Evolutionary conservation across 2,797 vertebrate genomes (phyloP).

Genomic region (Neosalanx taihuensis): DNA sequence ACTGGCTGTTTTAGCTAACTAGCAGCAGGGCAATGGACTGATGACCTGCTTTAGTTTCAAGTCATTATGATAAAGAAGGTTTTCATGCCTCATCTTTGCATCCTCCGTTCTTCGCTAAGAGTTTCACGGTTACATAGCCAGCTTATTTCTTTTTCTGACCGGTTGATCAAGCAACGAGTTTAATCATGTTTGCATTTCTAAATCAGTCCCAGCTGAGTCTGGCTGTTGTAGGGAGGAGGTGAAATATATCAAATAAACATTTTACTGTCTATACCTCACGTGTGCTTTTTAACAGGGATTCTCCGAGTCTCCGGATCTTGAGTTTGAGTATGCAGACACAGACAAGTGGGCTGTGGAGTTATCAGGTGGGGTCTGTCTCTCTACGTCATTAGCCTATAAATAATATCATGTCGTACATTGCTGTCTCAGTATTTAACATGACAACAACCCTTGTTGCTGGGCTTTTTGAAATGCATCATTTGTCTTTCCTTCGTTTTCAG

Average conservation of each 20-base stretch:
- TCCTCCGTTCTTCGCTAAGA: no score
- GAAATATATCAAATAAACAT: not conserved
- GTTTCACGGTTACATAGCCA: no score
- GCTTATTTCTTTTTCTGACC: not conserved
- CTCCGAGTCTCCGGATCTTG: constrained; percentile 91
- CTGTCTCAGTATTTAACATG: not conserved
- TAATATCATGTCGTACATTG: not conserved
- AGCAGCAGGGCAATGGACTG: no score
- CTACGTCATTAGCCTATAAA: not conserved
- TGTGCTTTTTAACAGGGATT: constrained; percentile 75
- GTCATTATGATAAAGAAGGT: no score
- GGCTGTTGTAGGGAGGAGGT: no score
- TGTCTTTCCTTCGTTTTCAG: constrained; percentile 58
- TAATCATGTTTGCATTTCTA: no score
- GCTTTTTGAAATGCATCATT: not conserved
- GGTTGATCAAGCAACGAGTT: not conserved
- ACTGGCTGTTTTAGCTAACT: not conserved
- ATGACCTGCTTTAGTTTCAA: not conserved
- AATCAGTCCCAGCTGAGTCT: no score
- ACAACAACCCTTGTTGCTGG: not conserved
- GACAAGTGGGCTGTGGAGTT: constrained; percentile 94
- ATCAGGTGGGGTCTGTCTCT: constrained; percentile 77
- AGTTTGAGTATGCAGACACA: constrained; percentile 94
- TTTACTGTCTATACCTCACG: constrained; percentile 1
- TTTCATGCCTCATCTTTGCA: no score